Percentiles rank a stretch among this genome's conserved stretches.
These are phyloP conservation scores for Petrolisthes manimaculis DNA, from an alignment of 2,888 invertebrate species.

Conservation along the genomic window DNA sequence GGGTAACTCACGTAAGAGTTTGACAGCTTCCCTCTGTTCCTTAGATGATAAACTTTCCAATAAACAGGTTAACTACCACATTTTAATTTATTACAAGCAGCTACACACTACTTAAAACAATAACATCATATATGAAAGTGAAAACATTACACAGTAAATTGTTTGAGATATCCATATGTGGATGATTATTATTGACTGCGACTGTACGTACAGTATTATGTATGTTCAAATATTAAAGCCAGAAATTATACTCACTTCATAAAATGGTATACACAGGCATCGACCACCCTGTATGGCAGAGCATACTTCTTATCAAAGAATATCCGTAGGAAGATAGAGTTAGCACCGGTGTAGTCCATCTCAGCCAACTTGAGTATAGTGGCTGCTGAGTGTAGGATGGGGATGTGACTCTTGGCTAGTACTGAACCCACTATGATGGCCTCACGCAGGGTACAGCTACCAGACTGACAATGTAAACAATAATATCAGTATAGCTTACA, in stretches of 20 bases:
- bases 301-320: slow-evolving; percentile 98
- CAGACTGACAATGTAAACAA: slow-evolving; percentile 75
- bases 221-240: background rate
- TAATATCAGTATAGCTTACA: too few relatives aligned
- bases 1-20: too few relatives aligned
- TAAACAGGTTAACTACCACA: too few relatives aligned
- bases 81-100: too few relatives aligned
- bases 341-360: slow-evolving; percentile 97
- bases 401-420: slow-evolving; percentile 89
- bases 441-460: slow-evolving; percentile 94
- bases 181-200: too few relatives aligned
- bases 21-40: too few relatives aligned
- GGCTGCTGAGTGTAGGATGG: slow-evolving; percentile 94
- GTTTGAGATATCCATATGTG: too few relatives aligned
- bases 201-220: too few relatives aligned
- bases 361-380: slow-evolving; percentile 95
- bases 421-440: slow-evolving; percentile 95
- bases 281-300: slow-evolving; percentile 92
- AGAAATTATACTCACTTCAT: slow-evolving; percentile 76
- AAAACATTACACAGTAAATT: too few relatives aligned
- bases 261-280: slow-evolving; percentile 95
- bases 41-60: too few relatives aligned
- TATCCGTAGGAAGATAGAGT: slow-evolving; percentile 91
- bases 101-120: too few relatives aligned
- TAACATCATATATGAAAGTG: too few relatives aligned